Base-by-base conservation (phyloP, 2,888 invertebrate genomes). In the Oscheius onirici region DNA sequence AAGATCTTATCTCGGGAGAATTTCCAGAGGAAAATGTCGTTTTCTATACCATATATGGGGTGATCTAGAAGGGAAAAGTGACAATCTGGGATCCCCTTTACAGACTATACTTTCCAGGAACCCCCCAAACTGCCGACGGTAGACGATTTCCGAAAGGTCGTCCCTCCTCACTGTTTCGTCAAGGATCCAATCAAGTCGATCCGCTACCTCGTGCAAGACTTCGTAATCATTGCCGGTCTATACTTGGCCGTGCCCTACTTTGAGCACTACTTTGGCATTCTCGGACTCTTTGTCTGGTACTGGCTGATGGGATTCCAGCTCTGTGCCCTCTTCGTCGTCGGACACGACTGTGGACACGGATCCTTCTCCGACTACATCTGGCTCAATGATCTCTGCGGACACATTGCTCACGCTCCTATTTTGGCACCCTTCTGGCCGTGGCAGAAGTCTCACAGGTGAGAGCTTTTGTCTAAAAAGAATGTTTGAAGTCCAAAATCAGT, bases 141-240 rank as follows among this genome's bases (percentile, higher is more conserved):
- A 15, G 82, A 84, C 15, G 84, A 82, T 57, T 67, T 86, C 55
- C 78, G 83, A 46, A 72, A 77, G n/a, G 79, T 84, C 5, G 83
- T 86, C 49, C 86, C 86, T 15, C 72, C 75, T 54, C 75, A 86
- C 63, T 86, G 86, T 58, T 86, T 86, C 69, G 84, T 84, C 65
- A 86, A 86, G 76, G 77, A 77, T 54, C 76, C 81, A 0, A 34
- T 74, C 41, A 77, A 67, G 41, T 86, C 85, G 13, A 73, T 84
- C 41, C 75, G 77, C 40, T 86, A 83, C 60, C 74, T 86, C 58
- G 63, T 81, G n/a, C 69, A 71, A 69, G 85, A 85, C 69, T 83
- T 75, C 58, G 46, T 75, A 26, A 69, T 85, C 55, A 72, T 85
- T 41, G 76, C 72, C 51, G 78, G 58, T 46, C 75, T 85, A 26